phyloP scores from a whole-genome alignment of 1,140 invertebrate species.

The Fopius arisanus region DNA sequence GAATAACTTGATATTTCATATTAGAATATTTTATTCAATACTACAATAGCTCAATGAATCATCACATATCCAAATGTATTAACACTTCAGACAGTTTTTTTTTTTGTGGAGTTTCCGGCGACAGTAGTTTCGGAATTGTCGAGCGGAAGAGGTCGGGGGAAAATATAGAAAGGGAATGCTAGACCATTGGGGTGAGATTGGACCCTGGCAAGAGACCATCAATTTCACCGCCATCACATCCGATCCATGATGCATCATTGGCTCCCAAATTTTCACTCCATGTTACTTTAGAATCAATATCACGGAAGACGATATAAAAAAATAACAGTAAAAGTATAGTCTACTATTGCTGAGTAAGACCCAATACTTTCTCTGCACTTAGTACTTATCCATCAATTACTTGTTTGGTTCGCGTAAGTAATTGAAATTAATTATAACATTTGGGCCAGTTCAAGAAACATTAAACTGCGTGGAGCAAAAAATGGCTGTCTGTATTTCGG shows the following conservation, averaged over 20 bases:
- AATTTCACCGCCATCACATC: constrained; percentile 61
- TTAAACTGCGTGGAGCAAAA: too few relatives aligned
- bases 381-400: constrained; percentile 11
- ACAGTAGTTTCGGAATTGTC: not conserved
- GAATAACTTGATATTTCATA: constrained; percentile 46
- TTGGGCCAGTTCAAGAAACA: too few relatives aligned
- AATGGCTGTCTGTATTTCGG: too few relatives aligned
- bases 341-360: not conserved
- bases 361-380: not conserved
- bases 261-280: not conserved
- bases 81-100: not conserved
- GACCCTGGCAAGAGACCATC: constrained; percentile 61
- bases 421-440: too few relatives aligned
- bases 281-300: not conserved
- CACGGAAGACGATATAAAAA: not conserved
- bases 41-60: too few relatives aligned
- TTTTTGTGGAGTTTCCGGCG: not conserved
- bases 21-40: too few relatives aligned
- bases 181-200: constrained; percentile 44
- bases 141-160: constrained; percentile 30
- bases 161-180: constrained; percentile 30
- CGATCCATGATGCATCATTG: constrained; percentile 59
- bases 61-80: too few relatives aligned
- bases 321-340: not conserved
- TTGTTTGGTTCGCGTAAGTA: too few relatives aligned